Percentiles rank a stretch among this genome's conserved stretches.
Conservation (phyloP, 2,113 vertebrate genomes). For the Fukomys damarensis region DNA sequence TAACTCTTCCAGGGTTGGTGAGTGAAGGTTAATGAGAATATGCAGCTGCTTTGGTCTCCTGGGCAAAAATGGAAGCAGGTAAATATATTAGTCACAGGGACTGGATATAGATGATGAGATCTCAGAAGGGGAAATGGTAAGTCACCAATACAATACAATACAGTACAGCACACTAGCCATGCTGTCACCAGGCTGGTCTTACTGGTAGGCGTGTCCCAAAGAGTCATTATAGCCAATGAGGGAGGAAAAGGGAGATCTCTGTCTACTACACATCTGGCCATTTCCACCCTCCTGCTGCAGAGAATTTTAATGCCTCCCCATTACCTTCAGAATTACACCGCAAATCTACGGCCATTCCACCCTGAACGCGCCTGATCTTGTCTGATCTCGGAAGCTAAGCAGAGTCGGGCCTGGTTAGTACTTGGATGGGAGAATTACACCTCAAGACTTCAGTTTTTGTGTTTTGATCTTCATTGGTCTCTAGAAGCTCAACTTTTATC, state of each 20-base stretch:
- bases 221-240: background rate
- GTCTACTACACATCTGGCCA: background rate
- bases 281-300: background rate
- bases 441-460: background rate
- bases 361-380: too few relatives aligned
- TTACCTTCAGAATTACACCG: background rate
- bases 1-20: background rate
- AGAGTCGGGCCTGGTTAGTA: too few relatives aligned
- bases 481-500: background rate
- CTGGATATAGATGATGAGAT: background rate
- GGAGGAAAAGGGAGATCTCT: rapidly evolving
- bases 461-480: background rate
- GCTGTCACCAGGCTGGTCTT: background rate
- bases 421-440: background rate
- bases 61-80: background rate
- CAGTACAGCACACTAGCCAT: rapidly evolving
- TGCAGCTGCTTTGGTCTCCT: conserved; percentile 13
- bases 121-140: background rate
- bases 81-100: background rate
- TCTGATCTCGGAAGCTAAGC: too few relatives aligned
- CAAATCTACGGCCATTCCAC: too few relatives aligned
- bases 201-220: background rate
- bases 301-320: background rate
- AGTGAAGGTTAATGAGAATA: conserved; percentile 59
- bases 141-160: background rate